These are phyloP conservation scores for Spinibarbus caldwelli DNA, from an alignment of 2,797 vertebrate species.

Conservation along the genomic window DNA sequence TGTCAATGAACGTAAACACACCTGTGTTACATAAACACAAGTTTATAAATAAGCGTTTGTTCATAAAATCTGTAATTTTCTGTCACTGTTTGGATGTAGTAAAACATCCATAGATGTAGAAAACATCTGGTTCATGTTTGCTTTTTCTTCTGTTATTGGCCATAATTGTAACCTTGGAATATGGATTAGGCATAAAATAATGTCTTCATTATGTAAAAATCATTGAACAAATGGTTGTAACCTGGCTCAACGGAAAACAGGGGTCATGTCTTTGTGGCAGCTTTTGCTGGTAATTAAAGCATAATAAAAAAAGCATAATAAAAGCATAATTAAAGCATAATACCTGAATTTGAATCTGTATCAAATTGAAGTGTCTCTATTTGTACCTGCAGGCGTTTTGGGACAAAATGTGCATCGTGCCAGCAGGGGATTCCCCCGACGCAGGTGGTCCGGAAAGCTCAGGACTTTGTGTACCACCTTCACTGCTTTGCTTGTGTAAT, in stretches of 20 bases:
- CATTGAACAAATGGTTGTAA: background rate
- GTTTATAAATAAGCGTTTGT: background rate
- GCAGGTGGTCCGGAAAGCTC: conserved; percentile 97
- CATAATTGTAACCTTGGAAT: background rate
- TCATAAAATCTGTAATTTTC: background rate
- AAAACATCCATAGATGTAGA: background rate
- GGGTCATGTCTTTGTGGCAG: background rate
- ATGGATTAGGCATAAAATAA: background rate
- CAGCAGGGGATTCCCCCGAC: conserved; percentile 98
- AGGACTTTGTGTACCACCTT: conserved; percentile 98
- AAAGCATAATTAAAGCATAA: background rate
- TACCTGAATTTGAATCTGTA: conserved; percentile 38
- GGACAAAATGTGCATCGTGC: conserved; percentile 98
- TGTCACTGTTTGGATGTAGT: background rate
- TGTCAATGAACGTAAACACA: background rate
- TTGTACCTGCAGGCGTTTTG: conserved; percentile 85
- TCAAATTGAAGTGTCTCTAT: conserved; percentile 10
- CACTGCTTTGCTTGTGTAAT: conserved; percentile 98
- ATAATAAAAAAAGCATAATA: background rate
- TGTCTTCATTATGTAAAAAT: background rate
- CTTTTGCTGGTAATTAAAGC: background rate
- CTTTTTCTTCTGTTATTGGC: background rate
- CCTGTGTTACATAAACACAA: background rate
- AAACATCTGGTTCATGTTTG: background rate
- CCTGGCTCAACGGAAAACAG: background rate